Conservation (phyloP, 1,140 invertebrate species). For the Uloborus diversus region DNA sequence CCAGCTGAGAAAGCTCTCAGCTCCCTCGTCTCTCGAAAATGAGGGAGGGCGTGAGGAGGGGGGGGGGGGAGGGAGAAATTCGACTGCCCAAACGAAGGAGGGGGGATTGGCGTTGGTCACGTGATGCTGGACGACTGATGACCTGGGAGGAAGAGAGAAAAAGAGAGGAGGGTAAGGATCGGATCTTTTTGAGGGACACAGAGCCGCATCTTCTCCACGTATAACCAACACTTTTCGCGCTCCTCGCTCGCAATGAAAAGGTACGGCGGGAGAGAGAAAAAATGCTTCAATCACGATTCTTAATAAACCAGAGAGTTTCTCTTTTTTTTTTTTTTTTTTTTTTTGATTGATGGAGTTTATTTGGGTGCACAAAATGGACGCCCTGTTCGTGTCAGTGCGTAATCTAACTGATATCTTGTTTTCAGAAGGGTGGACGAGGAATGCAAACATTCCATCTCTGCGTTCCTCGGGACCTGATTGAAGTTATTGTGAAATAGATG, state of each 20-base stretch:
- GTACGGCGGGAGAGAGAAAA: slow-evolving; percentile 31
- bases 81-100: slow-evolving; percentile 5
- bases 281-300: slow-evolving; percentile 37
- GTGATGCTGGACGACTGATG: slow-evolving; percentile 42
- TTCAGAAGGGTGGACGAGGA: not conserved
- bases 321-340: no score
- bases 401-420: slow-evolving; percentile 32
- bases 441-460: no score
- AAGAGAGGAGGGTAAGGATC: slow-evolving; percentile 8
- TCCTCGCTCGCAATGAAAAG: slow-evolving; percentile 16
- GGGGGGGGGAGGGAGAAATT: not conserved
- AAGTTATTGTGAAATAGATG: no score
- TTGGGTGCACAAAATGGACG: slow-evolving; percentile 40
- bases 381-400: slow-evolving; percentile 29
- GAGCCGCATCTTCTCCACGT: slow-evolving; percentile 45
- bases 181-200: slow-evolving; percentile 42
- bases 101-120: slow-evolving; percentile 24
- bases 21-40: slow-evolving; percentile 16
- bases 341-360: slow-evolving; percentile 47
- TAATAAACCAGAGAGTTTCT: slow-evolving; percentile 37
- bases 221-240: slow-evolving; percentile 26
- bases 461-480: no score
- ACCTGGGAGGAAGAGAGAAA: slow-evolving; percentile 24
- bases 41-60: not conserved
- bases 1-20: slow-evolving; percentile 54